Base-by-base conservation (phyloP, 2,797 vertebrate species). In the Bovichtus diacanthus region DNA sequence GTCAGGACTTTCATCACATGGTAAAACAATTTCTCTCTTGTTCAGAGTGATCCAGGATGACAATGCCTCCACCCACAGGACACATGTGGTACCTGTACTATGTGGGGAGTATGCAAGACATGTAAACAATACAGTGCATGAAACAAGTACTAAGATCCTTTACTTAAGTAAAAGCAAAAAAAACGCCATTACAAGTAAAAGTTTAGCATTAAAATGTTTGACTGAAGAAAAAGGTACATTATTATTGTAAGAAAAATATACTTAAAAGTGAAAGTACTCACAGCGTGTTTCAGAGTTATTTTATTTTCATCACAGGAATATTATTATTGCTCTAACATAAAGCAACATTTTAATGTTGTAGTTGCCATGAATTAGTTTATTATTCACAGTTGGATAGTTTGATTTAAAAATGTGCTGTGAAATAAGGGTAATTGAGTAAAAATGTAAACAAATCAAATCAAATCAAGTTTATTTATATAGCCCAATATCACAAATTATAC, bases 51-150 rank as follows among this genome's bases (percentile, higher is more conserved):
- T 76, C 1, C 1, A 43, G 29, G 19, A 53, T 25, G 69, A 70
- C 71, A 87, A 71, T 83, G 65, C 16, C 81, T 83, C 86, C 86
- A 86, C 70, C 86, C 61, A 71, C 63, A 72, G 84, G 88, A 16
- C 53, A 58, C 16, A 38, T 10, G 29, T 23, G 50, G 86, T 67
- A 86, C 81, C 10, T 84, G 59, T 39, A 31, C 31, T 34, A 68
- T 18, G 23, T 41, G 10, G 59, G 31, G 2, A n/a, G 8, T 8
- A n/a, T n/a, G 6, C 53, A 29, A 47, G 9, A 62, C 13, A 63
- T 39, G 11, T 21, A 25, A 50, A 54, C 0, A 1, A 56, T 21
- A 16, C 38, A 21, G 29, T 31, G 3, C 2, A 38, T 55, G 18
- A 11, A 29, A 15, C 11, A 56, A n/a, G 11, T 23, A 34, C 9